Conservation (phyloP, 2,797 vertebrate genomes). For the Rhodeus uyekii region DNA sequence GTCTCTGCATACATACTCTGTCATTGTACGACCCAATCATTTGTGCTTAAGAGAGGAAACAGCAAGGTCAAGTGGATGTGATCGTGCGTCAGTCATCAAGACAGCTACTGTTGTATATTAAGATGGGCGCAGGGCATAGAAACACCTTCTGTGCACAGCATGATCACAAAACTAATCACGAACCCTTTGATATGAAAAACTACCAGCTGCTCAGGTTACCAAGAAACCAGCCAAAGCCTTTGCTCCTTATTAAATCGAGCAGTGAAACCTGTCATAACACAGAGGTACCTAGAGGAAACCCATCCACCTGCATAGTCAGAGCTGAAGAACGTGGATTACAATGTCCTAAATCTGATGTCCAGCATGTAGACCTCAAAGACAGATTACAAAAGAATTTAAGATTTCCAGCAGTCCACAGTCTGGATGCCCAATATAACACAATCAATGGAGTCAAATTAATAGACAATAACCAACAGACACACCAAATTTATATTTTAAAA, state of each 20-base stretch:
- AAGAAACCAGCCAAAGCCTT: background rate
- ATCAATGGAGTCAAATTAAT: background rate
- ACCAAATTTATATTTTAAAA: background rate
- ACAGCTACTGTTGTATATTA: background rate
- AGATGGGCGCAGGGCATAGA: background rate
- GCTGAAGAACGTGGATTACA: slow-evolving; percentile 28
- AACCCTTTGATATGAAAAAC: background rate
- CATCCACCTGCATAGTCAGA: slow-evolving; percentile 49
- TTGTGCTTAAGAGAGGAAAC: background rate
- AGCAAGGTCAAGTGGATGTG: slow-evolving; percentile 6
- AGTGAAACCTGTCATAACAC: background rate
- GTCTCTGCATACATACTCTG: background rate
- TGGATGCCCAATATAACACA: background rate
- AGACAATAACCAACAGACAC: background rate
- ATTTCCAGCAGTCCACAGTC: background rate
- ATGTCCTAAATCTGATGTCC: slow-evolving; percentile 24
- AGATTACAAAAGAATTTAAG: background rate
- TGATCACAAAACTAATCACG: slow-evolving; percentile 9
- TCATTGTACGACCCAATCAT: background rate
- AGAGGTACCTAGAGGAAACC: background rate
- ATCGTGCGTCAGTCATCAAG: background rate
- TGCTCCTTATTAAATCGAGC: background rate
- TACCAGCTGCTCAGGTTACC: background rate
- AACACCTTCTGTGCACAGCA: background rate
- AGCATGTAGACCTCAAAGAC: background rate